Conservation (phyloP, 2,113 vertebrate genomes). For the Scomber colias region DNA sequence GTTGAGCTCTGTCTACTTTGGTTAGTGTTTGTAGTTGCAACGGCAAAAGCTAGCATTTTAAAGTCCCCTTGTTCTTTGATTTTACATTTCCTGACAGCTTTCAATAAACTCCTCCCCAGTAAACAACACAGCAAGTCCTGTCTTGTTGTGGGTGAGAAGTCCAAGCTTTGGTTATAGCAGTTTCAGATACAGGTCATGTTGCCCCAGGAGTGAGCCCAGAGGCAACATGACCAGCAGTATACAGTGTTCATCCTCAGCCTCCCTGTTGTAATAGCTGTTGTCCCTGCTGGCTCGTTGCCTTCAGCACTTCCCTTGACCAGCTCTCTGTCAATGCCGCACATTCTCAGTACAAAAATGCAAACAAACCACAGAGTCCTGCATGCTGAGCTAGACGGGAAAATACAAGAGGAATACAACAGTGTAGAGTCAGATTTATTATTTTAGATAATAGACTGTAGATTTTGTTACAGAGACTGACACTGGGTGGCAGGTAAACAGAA, state of each 20-base stretch:
- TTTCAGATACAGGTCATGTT: constrained; percentile 76
- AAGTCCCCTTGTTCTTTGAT: constrained; percentile 30
- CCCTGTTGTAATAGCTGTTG: constrained; percentile 75
- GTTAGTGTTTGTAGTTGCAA: neutral
- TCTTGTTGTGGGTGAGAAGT: constrained; percentile 60
- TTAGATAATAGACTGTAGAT: neutral
- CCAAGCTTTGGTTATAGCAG: constrained; percentile 66
- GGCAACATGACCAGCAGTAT: constrained; percentile 70
- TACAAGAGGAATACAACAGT: constrained; percentile 19
- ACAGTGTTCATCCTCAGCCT: constrained; percentile 74
- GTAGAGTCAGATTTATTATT: constrained; percentile 6
- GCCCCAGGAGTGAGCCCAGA: constrained; percentile 70
- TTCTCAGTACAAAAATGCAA: constrained; percentile 75
- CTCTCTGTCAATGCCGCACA: constrained; percentile 63
- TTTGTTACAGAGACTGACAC: neutral
- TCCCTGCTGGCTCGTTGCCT: constrained; percentile 75
- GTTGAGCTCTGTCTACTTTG: neutral
- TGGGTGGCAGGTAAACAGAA: neutral
- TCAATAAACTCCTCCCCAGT: constrained; percentile 28
- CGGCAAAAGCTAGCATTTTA: neutral
- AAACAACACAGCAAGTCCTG: constrained; percentile 52
- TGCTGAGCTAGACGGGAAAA: constrained; percentile 24
- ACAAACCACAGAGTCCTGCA: constrained; percentile 54
- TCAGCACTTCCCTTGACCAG: constrained; percentile 69
- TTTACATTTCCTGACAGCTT: constrained; percentile 39